A percentile compares a stretch with the other conserved stretches of the same genome.
Evolutionary conservation across 1,140 invertebrate species (phyloP).

Genomic region (Rhyacophila brunnea): DNA sequence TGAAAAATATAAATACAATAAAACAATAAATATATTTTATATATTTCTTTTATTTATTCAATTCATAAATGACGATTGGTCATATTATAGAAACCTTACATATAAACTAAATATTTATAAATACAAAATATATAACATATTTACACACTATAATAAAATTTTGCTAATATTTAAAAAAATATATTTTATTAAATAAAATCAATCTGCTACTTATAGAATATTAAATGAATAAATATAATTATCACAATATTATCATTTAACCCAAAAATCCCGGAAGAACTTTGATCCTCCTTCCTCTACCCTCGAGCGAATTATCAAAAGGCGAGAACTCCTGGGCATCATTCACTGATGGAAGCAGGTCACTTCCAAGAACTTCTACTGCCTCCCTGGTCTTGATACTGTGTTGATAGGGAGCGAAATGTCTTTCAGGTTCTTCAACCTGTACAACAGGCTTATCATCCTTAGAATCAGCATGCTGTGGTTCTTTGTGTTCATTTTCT

Average conservation of each 20-base stretch:
- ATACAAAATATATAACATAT: not conserved
- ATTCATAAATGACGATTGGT: too few relatives aligned
- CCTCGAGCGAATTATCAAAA: slow-evolving; percentile 6
- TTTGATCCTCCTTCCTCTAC: slow-evolving; percentile 21
- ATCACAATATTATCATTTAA: slow-evolving; percentile 12
- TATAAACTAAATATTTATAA: too few relatives aligned
- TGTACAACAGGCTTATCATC: not conserved
- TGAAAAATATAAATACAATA: too few relatives aligned
- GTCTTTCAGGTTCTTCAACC: too few relatives aligned
- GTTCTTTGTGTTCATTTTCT: not conserved
- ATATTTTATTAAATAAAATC: not conserved
- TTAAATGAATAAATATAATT: too few relatives aligned
- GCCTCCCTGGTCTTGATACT: slow-evolving; percentile 11
- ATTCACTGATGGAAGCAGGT: slow-evolving; percentile 8
- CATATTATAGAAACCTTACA: too few relatives aligned
- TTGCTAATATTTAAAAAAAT: not conserved
- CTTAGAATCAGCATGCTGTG: not conserved
- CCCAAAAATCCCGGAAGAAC: slow-evolving; percentile 29
- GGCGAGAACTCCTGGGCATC: slow-evolving; percentile 2
- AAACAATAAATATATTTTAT: too few relatives aligned
- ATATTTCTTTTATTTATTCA: too few relatives aligned
- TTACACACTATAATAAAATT: not conserved
- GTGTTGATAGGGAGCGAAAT: slow-evolving; percentile 1
- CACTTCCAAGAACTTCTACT: not conserved
- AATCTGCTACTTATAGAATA: too few relatives aligned